Conservation (phyloP, 2,888 invertebrate genomes). For the Pheosia tremula region DNA sequence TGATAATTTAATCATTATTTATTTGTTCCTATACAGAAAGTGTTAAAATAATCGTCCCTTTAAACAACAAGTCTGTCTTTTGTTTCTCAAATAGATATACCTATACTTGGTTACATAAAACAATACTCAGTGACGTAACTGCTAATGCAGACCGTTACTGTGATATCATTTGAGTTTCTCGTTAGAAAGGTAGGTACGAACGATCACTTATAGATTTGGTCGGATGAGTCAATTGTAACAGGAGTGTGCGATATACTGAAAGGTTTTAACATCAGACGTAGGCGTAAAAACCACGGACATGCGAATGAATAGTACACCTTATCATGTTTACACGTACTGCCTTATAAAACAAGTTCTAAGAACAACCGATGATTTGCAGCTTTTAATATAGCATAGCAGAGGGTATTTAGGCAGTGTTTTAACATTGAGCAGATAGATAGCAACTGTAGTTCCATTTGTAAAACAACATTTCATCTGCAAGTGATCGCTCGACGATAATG, state of each 20-base stretch:
- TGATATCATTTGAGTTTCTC: not conserved
- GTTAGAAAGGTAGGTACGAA: not conserved
- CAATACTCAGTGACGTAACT: not conserved
- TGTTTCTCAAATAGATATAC: too few species aligned
- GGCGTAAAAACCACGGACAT: not conserved
- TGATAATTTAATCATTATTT: too few species aligned
- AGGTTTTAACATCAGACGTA: slow-evolving; percentile 2
- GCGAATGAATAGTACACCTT: slow-evolving; percentile 1
- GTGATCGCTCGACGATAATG: too few species aligned
- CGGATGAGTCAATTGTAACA: slow-evolving; percentile 2
- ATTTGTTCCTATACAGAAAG: too few species aligned
- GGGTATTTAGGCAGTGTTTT: too few species aligned
- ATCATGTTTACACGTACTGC: not conserved
- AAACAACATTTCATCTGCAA: too few species aligned
- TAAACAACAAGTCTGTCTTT: too few species aligned
- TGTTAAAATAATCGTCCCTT: too few species aligned
- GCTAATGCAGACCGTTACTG: not conserved
- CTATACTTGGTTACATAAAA: not conserved
- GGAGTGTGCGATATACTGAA: slow-evolving; percentile 3
- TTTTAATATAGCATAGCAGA: not conserved
- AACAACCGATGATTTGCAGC: not conserved
- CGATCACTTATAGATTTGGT: not conserved
- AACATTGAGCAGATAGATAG: too few species aligned
- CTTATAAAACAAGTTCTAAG: not conserved
- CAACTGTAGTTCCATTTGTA: too few species aligned